Conservation (phyloP, 2,888 invertebrate genomes). For the Drosophila aldrichi region DNA sequence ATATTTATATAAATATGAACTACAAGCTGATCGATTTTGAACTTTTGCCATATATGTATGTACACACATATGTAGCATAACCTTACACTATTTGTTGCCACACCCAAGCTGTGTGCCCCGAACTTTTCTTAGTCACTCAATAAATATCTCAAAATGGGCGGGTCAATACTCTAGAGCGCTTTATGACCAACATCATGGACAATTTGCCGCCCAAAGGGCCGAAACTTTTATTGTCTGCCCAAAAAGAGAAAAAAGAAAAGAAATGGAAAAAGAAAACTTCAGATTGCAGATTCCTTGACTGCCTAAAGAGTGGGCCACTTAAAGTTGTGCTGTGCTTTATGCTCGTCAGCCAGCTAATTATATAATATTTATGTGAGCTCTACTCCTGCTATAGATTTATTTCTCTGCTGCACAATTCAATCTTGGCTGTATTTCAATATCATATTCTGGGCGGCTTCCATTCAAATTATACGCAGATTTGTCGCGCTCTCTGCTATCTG, state of each 20-base stretch:
- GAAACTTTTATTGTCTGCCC: conserved; percentile 49
- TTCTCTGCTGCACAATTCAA: conserved; percentile 34
- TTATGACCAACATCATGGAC: conserved; percentile 61
- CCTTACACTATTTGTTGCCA: not conserved
- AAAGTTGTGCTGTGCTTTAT: not conserved
- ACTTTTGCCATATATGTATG: too few species aligned
- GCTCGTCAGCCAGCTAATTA: conserved; percentile 22
- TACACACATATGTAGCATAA: too few species aligned
- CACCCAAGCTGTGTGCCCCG: not conserved
- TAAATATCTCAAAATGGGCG: conserved; percentile 20
- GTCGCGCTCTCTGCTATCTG: conserved; percentile 60
- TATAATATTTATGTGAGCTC: conserved; percentile 15
- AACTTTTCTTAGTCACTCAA: conserved; percentile 14
- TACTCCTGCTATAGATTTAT: conserved; percentile 55
- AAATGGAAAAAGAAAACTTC: conserved; percentile 26
- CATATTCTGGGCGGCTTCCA: conserved; percentile 15
- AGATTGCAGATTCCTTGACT: conserved; percentile 32
- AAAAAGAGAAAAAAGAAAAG: not conserved
- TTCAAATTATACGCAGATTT: conserved; percentile 65
- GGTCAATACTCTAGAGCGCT: conserved; percentile 67
- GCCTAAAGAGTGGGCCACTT: not conserved
- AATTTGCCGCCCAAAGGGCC: conserved; percentile 47
- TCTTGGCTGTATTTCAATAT: conserved; percentile 48
- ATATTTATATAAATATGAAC: too few species aligned
- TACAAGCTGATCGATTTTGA: too few species aligned